Base-by-base conservation (phyloP, 2,797 vertebrate genomes). In the Amazonetta brasiliensis region DNA sequence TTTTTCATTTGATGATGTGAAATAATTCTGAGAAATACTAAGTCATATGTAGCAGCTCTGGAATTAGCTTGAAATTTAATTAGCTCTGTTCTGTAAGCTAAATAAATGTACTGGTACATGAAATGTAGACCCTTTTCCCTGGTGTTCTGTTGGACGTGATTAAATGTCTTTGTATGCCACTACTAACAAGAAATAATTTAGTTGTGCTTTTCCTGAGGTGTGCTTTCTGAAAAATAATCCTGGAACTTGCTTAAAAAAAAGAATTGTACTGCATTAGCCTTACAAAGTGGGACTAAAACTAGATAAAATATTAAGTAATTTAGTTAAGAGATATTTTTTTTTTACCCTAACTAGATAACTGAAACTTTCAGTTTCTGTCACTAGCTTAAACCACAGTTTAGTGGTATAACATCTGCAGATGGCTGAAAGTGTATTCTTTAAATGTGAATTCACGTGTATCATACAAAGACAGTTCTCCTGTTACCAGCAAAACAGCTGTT, bases 111-210 rank as follows among this genome's bases (percentile, higher is more conserved):
- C 18, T 50, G 37, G 16, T 77, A 89, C 17, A 7, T 43, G 41
- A 85, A 81, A 12, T 52, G 19, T 48, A 81, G 48, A 46, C 15
- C 6, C 62, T 63, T 78, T 79, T 3, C 52, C 26, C 12, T 79
- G 12, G 13, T 22, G 5, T 77, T 60, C 43, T 68, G 84, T 90
- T 95, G 52, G 52, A 77, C 13, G 4, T 30, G 30, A 62, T 43
- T 83, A 60, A 74, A 87, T 93, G 55, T 43, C 71, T 94, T 72
- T 48, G 31, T 89, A 31, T 77, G 56, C 39, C 31, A 43, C 48
- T 74, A 64, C 75, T 96, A 93, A 89, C n/a, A 75, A 89, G 48
- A 81, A 48, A 52, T 48, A 26, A 71, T 14, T 63, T 77, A 82
- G 69, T 80, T 82, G 43, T 92, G 80, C 71, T 92, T 79, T 37